phyloP scores from a whole-genome alignment of 2,113 vertebrate species.

The Notarius lentiginosus region DNA sequence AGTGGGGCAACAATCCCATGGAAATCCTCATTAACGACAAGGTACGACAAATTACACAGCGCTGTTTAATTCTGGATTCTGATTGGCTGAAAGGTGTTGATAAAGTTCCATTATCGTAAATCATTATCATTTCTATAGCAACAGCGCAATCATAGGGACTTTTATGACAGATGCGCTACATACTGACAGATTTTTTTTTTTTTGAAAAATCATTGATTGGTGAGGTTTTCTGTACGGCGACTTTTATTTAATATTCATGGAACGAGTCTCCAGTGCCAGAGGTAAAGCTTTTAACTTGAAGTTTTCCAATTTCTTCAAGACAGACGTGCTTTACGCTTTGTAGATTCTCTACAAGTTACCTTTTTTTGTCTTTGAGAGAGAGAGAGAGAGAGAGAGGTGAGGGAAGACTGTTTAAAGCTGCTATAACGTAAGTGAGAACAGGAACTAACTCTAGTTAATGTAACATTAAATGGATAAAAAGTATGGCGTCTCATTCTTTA shows the following conservation, averaged over 20 bases:
- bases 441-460: neutral
- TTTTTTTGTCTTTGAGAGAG: neutral
- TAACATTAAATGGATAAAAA: neutral
- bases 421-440: neutral
- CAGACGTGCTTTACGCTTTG: neutral
- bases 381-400: neutral
- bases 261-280: too few relatives aligned
- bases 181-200: neutral
- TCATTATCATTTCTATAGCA: neutral
- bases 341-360: neutral
- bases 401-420: neutral
- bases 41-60: constrained; percentile 56
- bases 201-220: neutral
- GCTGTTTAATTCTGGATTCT: neutral
- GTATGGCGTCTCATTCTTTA: neutral
- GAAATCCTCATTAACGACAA: constrained; percentile 97
- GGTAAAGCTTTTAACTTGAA: too few relatives aligned
- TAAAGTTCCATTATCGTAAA: neutral
- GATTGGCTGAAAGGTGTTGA: neutral
- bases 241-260: neutral
- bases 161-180: neutral
- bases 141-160: neutral
- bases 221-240: neutral
- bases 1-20: constrained; percentile 97
- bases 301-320: neutral